phyloP scores from a whole-genome alignment of 2,113 vertebrate species.

The Rhinolophus ferrumequinum region DNA sequence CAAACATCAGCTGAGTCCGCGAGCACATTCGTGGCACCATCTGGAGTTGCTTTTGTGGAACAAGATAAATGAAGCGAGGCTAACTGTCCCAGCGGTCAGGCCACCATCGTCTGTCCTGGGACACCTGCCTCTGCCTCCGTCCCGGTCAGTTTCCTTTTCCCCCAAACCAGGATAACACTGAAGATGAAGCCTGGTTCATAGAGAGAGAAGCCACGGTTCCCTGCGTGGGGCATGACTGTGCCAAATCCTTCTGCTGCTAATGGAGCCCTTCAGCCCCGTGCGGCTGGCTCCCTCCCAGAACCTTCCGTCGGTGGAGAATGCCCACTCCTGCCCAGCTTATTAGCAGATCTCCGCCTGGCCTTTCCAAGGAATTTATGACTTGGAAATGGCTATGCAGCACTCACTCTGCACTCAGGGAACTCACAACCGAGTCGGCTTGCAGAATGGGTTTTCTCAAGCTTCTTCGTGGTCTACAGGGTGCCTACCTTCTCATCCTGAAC shows the following conservation, averaged over 20 bases:
- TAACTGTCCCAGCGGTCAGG: rapidly evolving
- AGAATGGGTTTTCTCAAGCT: neutral
- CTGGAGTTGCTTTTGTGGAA: rapidly evolving
- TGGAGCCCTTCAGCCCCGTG: slow-evolving; percentile 44
- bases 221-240: too few relatives aligned
- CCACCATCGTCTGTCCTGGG: too few relatives aligned
- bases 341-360: neutral
- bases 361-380: slow-evolving; percentile 70
- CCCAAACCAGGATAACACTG: too few relatives aligned
- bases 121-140: too few relatives aligned
- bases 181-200: too few relatives aligned
- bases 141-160: too few relatives aligned
- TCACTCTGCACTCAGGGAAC: neutral
- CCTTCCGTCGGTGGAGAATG: slow-evolving; percentile 66
- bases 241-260: neutral
- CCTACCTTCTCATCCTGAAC: neutral
- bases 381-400: slow-evolving; percentile 21
- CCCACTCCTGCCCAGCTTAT: slow-evolving; percentile 60
- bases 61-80: rapidly evolving
- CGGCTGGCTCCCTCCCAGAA: slow-evolving; percentile 61
- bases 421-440: slow-evolving; percentile 33
- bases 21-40: rapidly evolving
- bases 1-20: rapidly evolving
- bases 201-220: too few relatives aligned
- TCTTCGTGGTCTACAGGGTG: neutral